Conservation (phyloP, 2,797 vertebrate species). For the Cichlasoma orientale region DNA sequence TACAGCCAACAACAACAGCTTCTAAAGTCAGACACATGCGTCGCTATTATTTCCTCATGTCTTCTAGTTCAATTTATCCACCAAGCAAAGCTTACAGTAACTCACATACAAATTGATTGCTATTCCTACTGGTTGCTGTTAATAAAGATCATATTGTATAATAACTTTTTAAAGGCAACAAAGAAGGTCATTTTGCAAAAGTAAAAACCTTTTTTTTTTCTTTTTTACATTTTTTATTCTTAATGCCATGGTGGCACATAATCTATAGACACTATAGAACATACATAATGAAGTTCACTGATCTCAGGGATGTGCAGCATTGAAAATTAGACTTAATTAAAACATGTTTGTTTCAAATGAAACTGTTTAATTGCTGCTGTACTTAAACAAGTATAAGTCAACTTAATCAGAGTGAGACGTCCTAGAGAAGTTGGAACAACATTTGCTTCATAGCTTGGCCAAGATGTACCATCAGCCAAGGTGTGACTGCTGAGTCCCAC, state of each 20-base stretch:
- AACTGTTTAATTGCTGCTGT: not conserved
- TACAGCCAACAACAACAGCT: too few species aligned
- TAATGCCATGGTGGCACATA: not conserved
- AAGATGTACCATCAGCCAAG: slow-evolving; percentile 10
- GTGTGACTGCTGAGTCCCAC: slow-evolving; percentile 41
- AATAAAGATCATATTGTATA: not conserved
- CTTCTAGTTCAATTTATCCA: not conserved
- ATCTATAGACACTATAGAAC: not conserved
- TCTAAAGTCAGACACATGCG: too few species aligned
- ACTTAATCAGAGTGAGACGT: not conserved
- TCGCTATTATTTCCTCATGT: too few species aligned
- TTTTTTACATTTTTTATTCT: not conserved
- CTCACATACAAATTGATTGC: not conserved
- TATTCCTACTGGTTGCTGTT: not conserved
- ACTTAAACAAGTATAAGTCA: not conserved
- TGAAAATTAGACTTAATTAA: not conserved
- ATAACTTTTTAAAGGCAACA: not conserved
- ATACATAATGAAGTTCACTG: not conserved
- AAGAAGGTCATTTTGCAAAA: not conserved
- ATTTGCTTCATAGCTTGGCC: not conserved
- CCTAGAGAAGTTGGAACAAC: not conserved
- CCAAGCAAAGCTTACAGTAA: not conserved
- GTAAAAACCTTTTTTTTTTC: too few species aligned
- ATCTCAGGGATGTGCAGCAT: not conserved
- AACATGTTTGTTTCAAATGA: not conserved